These are phyloP conservation scores for Raphicerus campestris DNA, from an alignment of 2,113 vertebrate species.

Conservation along the genomic window DNA sequence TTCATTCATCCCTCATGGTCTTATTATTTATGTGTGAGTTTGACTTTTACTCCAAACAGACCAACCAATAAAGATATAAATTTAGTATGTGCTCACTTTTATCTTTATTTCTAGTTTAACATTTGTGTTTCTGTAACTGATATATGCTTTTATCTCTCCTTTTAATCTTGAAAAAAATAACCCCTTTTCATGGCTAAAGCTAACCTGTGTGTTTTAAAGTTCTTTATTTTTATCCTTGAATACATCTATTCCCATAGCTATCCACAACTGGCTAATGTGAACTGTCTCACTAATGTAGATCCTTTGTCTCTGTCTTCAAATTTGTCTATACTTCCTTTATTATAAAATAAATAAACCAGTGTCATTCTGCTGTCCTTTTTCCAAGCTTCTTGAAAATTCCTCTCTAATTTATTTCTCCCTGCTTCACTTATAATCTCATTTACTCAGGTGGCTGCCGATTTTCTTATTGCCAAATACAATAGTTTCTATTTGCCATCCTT, in stretches of 20 bases:
- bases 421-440: not conserved
- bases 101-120: not conserved
- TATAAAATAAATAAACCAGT: not conserved
- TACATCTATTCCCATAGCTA: not conserved
- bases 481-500: not conserved
- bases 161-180: not conserved
- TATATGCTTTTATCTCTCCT: not conserved
- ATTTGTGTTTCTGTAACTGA: not conserved
- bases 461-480: not conserved
- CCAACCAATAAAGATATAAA: not conserved
- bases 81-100: not conserved
- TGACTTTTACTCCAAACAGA: not conserved
- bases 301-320: not conserved
- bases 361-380: not conserved
- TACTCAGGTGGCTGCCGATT: not conserved
- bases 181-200: not conserved
- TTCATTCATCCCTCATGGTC: not conserved
- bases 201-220: not conserved
- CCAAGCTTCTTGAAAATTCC: not conserved
- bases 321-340: not conserved
- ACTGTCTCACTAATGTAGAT: not conserved
- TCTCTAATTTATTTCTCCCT: not conserved
- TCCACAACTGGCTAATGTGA: not conserved
- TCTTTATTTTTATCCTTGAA: not conserved
- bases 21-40: not conserved